phyloP scores from a whole-genome alignment of 92 coral and sea anemone species.

The Parazoanthus swiftii region DNA sequence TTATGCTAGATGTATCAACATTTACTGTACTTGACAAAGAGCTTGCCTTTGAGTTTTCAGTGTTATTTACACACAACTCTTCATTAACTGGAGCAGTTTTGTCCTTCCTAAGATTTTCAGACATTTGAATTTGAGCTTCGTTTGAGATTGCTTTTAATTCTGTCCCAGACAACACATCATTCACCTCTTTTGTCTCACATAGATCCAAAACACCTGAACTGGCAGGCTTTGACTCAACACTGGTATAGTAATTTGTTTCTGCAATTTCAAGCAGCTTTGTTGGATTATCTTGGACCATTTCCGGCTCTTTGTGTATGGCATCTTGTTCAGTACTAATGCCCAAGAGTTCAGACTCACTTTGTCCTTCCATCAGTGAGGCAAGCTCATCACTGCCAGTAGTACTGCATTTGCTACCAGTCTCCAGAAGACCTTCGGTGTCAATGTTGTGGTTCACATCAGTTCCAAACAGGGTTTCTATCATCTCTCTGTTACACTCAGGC shows the following conservation, averaged over 20 bases:
- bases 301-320: background rate
- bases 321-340: background rate
- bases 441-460: conserved; percentile 32
- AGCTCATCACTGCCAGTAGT: background rate
- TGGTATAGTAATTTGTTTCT: background rate
- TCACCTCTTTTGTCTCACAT: background rate
- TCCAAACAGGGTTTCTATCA: conserved; percentile 25
- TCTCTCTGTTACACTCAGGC: conserved; percentile 16
- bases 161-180: background rate
- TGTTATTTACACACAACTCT: background rate
- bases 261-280: background rate
- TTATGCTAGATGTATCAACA: background rate
- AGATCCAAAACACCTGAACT: background rate
- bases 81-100: background rate
- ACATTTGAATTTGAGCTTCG: background rate
- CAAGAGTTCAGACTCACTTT: background rate
- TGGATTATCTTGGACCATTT: background rate
- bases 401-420: conserved; percentile 15
- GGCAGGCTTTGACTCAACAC: background rate
- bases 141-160: background rate
- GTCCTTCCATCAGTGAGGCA: background rate
- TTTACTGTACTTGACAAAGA: background rate
- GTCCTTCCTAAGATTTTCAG: background rate
- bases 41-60: background rate
- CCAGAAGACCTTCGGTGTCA: conserved; percentile 14